Base-by-base conservation (phyloP, 1,140 invertebrate species). In the Centruroides vittatus region DNA sequence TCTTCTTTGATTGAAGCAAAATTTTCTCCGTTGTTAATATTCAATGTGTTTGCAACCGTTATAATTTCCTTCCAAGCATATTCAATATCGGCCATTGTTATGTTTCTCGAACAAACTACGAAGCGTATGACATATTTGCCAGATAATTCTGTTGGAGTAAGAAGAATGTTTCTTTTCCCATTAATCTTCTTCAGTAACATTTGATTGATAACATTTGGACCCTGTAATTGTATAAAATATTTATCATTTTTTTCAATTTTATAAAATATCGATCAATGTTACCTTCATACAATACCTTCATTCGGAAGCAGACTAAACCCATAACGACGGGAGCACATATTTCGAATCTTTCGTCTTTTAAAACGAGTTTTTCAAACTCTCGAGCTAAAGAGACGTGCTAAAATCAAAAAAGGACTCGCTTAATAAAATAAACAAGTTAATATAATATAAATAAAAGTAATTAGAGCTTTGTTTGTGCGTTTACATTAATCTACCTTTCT, bases 231-330 rank as follows among this genome's bases (percentile, higher is more conserved):
- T 51, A 51, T 51, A 2, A 51, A 51, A 12, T 34, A 51, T 51
- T 23, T 23, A 23, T 51, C 49, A 51, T 51, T 51, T 34, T 51
- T 12, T 34, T 51, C 34, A 51, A 51, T 51, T n/a, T n/a, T 12
- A 51, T n/a, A 51, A 1, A 51, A n/a, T 12, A 51, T n/a, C 12
- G 49, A 34, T 51, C 49, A 23, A 23, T 23, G 23, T 51, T n/a
- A n/a, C n/a, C n/a, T 34, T 34, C 7, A 53, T 53, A 53, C 7
- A 4, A 62, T 74, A 83, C 84, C 77, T 84, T 89, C 11, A 93
- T 72, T 70, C 88, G 79, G 69, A 96, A 95, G 66, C 89, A 94
- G 8, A 95, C 86, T 6, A 98, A 73, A 0, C 88, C 91, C 78
- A 97, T 78, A 4, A 79, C 75, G 3, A 82, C 80, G 47, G 86